Base-by-base conservation (phyloP, 2,113 vertebrate species). In the Onychostruthus taczanowskii region DNA sequence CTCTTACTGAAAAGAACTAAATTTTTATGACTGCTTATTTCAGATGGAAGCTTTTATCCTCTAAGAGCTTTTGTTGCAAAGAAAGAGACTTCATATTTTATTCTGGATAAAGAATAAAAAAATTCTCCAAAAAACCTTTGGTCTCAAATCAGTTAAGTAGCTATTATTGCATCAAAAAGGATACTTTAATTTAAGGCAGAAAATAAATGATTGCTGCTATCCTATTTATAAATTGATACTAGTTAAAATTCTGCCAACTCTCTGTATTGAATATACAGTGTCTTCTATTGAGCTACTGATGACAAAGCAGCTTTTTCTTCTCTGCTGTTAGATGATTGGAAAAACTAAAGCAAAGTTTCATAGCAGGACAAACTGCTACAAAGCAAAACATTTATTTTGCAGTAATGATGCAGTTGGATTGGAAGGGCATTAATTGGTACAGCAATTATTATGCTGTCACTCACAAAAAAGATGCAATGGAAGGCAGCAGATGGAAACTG, bases 131-230 rank as follows among this genome's bases (percentile, higher is more conserved):
- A 80, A 84, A 69, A 4, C 12, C 6, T 95, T 88, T 7, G 37
- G 82, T 70, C 93, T 94, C 81, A 94, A 96, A 96, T 96, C 86
- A 84, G 94, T 81, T 84, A 94, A 97, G 84, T 93, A 67, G 88
- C 24, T 67, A 85, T 68, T 92, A 90, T 91, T 92, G 20, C 41
- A 77, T 37, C 47, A 93, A 87, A 95, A 89, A 75, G 47, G 67
- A 82, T 68, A 90, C 53, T 95, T 95, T 91, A 52, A 89, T 94
- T 95, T 93, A 90, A 97, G 75, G 70, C 64, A 86, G 86, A 92
- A 97, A 97, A 96, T 92, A 96, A 94, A 95, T 90, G 88, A 96
- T 93, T 93, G 70, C 79, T 88, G 87, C 80, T 92, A 89, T 88
- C 63, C 85, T 91, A 93, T 87, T 87, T 95, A 92, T 95, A 93